phyloP scores from a whole-genome alignment of 1,140 invertebrate genomes.

The Musca domestica region DNA sequence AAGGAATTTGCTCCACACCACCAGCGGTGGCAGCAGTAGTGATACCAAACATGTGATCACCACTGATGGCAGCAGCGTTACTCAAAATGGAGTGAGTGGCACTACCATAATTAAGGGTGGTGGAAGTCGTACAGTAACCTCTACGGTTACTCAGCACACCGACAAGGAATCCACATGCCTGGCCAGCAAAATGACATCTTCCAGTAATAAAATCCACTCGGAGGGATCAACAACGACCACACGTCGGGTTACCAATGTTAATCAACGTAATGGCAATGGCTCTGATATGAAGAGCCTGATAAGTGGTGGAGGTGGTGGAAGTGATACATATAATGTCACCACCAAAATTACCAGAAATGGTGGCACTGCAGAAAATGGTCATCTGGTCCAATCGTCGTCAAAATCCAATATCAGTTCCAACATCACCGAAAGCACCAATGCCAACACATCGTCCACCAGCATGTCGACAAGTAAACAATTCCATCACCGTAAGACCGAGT shows the following conservation, averaged over 20 bases:
- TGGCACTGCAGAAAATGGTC: background rate
- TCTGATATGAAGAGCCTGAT: constrained; percentile 19
- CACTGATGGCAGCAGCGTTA: no score
- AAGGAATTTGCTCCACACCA: background rate
- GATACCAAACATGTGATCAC: background rate
- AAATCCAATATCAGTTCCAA: constrained; percentile 6
- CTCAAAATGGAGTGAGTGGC: no score
- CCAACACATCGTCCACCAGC: constrained; percentile 1
- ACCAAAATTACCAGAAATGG: background rate
- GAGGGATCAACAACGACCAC: constrained; percentile 28
- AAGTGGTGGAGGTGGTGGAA: background rate
- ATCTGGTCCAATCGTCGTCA: background rate
- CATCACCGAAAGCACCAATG: background rate
- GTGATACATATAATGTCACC: background rate
- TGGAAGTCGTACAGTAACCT: no score
- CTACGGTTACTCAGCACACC: background rate
- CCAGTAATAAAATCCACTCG: constrained; percentile 33
- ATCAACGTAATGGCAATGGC: constrained; percentile 8
- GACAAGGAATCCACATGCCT: background rate
- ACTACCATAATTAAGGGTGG: no score
- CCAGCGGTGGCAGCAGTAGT: background rate
- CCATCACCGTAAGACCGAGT: constrained; percentile 67
- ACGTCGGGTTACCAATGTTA: constrained; percentile 9
- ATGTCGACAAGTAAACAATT: constrained; percentile 37
- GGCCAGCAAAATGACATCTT: background rate